A percentile compares a stretch with the other conserved stretches of the same genome.
These are phyloP conservation scores for Trialeurodes vaporariorum DNA, from an alignment of 1,140 invertebrate species.

Conservation along the genomic window DNA sequence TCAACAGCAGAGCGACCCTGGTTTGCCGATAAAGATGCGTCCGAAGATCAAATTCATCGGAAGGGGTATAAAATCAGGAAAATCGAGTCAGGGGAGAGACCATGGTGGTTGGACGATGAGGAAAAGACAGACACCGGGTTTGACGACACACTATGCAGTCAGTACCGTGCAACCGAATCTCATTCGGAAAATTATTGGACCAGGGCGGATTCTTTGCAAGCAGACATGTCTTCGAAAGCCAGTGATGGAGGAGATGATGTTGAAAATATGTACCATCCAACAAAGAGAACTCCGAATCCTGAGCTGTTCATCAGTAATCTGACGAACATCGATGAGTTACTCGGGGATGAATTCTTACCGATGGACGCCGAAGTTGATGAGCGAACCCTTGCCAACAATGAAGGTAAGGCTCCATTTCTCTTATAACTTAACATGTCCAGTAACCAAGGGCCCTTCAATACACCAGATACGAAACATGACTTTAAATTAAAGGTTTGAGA, in stretches of 20 bases:
- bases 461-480: too few species aligned
- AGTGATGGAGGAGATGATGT: background rate
- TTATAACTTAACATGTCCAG: too few species aligned
- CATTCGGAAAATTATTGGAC: background rate
- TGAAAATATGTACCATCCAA: background rate
- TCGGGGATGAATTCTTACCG: slow-evolving; percentile 41
- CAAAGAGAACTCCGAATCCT: background rate
- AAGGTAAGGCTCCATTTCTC: too few species aligned
- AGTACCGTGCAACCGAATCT: background rate
- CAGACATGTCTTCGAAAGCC: background rate
- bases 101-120: slow-evolving; percentile 45
- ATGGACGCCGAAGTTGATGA: too few species aligned
- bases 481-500: too few species aligned
- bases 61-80: slow-evolving; percentile 12
- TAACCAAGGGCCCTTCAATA: too few species aligned
- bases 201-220: too few species aligned
- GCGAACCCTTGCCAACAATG: background rate
- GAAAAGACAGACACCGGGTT: background rate
- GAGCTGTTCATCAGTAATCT: slow-evolving; percentile 58
- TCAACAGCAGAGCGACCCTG: background rate
- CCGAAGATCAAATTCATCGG: background rate
- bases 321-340: slow-evolving; percentile 70
- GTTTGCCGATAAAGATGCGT: background rate
- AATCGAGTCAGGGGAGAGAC: slow-evolving; percentile 41
- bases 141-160: background rate